Conservation (phyloP, 2,888 invertebrate species). For the Cremastinae sp. region DNA sequence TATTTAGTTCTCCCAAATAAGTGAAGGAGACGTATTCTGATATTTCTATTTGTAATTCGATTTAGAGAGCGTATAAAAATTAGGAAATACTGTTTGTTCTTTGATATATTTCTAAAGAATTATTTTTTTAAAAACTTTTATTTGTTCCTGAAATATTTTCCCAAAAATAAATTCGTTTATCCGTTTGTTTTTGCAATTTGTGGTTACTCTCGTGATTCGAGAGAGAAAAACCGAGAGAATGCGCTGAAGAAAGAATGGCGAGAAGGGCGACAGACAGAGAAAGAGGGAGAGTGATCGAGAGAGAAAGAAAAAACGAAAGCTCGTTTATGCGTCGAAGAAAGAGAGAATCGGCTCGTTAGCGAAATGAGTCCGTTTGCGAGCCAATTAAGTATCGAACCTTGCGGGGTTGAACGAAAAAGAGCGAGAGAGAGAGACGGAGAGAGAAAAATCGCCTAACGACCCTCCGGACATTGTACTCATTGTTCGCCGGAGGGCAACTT, state of each 20-base stretch:
- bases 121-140: no score
- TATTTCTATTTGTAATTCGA: no score
- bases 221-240: slow-evolving; percentile 23
- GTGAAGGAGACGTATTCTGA: no score
- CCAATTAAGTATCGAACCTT: slow-evolving; percentile 66
- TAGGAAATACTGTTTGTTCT: no score
- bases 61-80: no score
- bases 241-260: background rate
- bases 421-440: slow-evolving; percentile 36
- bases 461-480: slow-evolving; percentile 66
- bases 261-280: slow-evolving; percentile 15
- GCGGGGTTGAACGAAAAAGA: slow-evolving; percentile 58
- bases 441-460: slow-evolving; percentile 61
- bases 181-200: no score
- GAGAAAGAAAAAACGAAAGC: slow-evolving; percentile 46
- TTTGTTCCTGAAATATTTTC: no score
- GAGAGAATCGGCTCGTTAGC: slow-evolving; percentile 66
- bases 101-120: no score
- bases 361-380: slow-evolving; percentile 66
- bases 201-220: slow-evolving; percentile 34
- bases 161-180: no score
- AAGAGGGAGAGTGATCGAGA: slow-evolving; percentile 16
- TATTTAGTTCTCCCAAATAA: no score
- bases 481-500: slow-evolving; percentile 62
- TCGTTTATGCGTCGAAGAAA: slow-evolving; percentile 53